These are phyloP conservation scores for Ferdinandea cuprea DNA, from an alignment of 2,888 invertebrate genomes.

Conservation along the genomic window DNA sequence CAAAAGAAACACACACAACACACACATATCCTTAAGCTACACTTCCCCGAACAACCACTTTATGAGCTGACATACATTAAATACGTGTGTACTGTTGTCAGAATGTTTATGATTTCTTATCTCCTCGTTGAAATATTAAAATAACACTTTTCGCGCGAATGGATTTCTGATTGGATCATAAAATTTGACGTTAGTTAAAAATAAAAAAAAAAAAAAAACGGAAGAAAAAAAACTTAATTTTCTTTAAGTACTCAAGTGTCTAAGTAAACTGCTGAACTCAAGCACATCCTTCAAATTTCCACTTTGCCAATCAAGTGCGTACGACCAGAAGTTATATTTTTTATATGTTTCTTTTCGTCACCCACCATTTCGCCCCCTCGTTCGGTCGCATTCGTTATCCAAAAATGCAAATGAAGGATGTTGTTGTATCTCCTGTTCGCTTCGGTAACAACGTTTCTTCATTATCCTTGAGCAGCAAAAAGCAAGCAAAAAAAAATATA, in stretches of 20 bases:
- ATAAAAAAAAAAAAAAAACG: constrained; percentile 25
- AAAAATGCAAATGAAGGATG: constrained; percentile 58
- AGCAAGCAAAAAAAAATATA: no score
- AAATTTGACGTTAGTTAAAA: constrained; percentile 54
- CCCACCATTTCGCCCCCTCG: no score
- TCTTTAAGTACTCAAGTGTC: constrained; percentile 63
- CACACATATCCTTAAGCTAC: constrained; percentile 42
- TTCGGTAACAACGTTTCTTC: constrained; percentile 56
- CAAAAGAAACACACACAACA: no score
- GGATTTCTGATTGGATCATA: constrained; percentile 71
- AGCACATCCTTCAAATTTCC: constrained; percentile 70
- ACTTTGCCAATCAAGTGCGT: constrained; percentile 73
- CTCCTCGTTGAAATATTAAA: constrained; percentile 68
- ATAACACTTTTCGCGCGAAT: constrained; percentile 68
- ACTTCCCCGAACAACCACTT: constrained; percentile 48
- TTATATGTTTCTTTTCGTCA: constrained; percentile 32
- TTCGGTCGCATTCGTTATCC: constrained; percentile 8
- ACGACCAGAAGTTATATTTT: constrained; percentile 69
- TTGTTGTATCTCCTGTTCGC: constrained; percentile 53
- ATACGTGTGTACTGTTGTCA: constrained; percentile 45
- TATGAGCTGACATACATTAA: constrained; percentile 56
- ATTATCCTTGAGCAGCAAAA: constrained; percentile 63
- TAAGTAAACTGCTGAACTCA: constrained; percentile 70
- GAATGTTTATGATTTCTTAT: constrained; percentile 54
- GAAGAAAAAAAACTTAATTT: constrained; percentile 53